A percentile compares a stretch with the other conserved stretches of the same genome.
Conservation (phyloP, 2,797 vertebrate species). For the Tapirus indicus region DNA sequence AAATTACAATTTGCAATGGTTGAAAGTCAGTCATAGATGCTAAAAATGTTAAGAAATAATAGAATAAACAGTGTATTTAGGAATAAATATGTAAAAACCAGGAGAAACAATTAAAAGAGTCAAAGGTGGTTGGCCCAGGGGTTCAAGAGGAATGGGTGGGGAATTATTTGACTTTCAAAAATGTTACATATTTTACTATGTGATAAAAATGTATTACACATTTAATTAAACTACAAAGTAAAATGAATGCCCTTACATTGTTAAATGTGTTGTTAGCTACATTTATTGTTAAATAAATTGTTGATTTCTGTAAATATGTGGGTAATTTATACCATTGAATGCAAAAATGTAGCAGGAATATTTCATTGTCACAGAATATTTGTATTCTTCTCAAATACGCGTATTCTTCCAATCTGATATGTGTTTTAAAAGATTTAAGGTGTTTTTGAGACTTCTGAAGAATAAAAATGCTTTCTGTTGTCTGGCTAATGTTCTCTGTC, state of each 20-base stretch:
- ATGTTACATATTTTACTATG: not conserved
- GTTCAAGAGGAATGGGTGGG: not conserved
- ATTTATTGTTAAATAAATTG: conserved; percentile 11
- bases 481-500: not conserved
- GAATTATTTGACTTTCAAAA: conserved; percentile 34
- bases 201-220: not conserved
- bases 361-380: not conserved
- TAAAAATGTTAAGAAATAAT: not conserved
- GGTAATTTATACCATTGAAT: not conserved
- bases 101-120: not conserved
- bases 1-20: not conserved
- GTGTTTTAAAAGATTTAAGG: conserved; percentile 31
- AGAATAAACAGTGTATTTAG: not conserved
- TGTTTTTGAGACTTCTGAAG: not conserved
- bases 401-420: not conserved
- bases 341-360: conserved; percentile 21
- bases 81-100: not conserved
- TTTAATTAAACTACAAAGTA: conserved; percentile 47
- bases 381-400: not conserved
- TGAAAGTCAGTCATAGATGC: not conserved
- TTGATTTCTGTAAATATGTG: conserved; percentile 4
- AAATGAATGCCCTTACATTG: not conserved
- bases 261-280: conserved; percentile 12
- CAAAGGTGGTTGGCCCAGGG: not conserved
- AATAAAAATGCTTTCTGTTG: conserved; percentile 53